These are phyloP conservation scores for Calephelis virginiensis DNA, from an alignment of 1,140 invertebrate genomes.

Conservation along the genomic window DNA sequence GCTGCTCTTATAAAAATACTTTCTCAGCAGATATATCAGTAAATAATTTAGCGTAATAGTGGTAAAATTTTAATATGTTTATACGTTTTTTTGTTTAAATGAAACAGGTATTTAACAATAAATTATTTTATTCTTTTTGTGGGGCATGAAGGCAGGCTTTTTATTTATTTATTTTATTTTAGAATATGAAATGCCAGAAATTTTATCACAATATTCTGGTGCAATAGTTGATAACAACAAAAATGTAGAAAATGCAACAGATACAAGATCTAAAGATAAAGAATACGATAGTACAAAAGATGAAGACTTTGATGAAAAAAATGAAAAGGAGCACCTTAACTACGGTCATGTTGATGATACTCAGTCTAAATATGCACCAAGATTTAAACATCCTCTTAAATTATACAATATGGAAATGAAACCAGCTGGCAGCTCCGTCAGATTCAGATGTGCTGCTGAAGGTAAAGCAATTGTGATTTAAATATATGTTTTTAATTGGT, in stretches of 20 bases:
- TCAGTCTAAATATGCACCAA: conserved; percentile 56
- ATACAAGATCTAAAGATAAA: conserved; percentile 42
- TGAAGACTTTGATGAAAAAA: conserved; percentile 49
- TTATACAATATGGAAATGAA: conserved; percentile 69
- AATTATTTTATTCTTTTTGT: too few species aligned
- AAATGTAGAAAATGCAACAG: conserved; percentile 53
- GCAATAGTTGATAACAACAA: conserved; percentile 51
- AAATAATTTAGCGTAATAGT: too few species aligned
- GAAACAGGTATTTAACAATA: too few species aligned
- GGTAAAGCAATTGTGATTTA: conserved; percentile 37
- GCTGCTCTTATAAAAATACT: too few species aligned
- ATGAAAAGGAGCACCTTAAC: conserved; percentile 55
- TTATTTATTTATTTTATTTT: conserved; percentile 25
- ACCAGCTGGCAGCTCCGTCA: conserved; percentile 69
- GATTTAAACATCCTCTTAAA: conserved; percentile 70
- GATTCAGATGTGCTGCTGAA: conserved; percentile 71
- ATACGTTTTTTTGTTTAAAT: too few species aligned
- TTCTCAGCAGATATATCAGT: too few species aligned
- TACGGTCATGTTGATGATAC: conserved; percentile 64
- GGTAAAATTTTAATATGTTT: too few species aligned
- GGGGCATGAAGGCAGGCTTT: too few species aligned
- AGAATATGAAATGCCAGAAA: conserved; percentile 64
- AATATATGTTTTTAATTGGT: too few species aligned
- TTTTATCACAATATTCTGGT: conserved; percentile 48
- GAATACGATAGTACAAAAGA: conserved; percentile 55